Evolutionary conservation across 1,140 invertebrate genomes (phyloP).

Genomic region (Drosophila fuyamai): DNA sequence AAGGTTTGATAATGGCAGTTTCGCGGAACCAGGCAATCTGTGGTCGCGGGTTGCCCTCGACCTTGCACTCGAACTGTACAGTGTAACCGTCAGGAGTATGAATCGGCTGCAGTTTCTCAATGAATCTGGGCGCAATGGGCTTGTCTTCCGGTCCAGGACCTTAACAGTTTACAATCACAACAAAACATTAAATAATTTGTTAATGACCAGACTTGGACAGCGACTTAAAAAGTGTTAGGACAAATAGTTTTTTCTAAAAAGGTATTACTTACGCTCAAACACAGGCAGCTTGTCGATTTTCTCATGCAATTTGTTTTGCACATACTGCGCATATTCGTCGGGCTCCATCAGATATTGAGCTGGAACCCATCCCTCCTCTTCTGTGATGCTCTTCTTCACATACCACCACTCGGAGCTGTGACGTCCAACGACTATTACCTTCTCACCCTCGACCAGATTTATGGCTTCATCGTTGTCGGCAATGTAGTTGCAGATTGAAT

Average conservation of each 20-base stretch:
- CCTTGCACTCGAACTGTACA: constrained; percentile 95
- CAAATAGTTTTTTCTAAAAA: background rate
- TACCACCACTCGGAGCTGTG: constrained; percentile 96
- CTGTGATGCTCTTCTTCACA: constrained; percentile 94
- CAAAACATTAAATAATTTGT: constrained; percentile 46
- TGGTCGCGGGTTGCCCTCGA: constrained; percentile 94
- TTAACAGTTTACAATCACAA: constrained; percentile 84
- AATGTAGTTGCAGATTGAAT: constrained; percentile 93
- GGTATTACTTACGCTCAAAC: constrained; percentile 92
- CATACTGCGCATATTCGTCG: constrained; percentile 91
- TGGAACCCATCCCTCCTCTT: constrained; percentile 97
- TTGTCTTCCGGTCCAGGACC: constrained; percentile 92
- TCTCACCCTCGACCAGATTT: constrained; percentile 95
- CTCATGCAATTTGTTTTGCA: constrained; percentile 94
- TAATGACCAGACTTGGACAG: constrained; percentile 59
- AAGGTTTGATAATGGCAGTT: constrained; percentile 95
- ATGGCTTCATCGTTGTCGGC: constrained; percentile 95
- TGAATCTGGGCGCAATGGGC: constrained; percentile 92
- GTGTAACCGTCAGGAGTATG: constrained; percentile 94
- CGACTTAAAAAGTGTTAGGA: constrained; percentile 17
- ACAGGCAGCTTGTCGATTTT: constrained; percentile 96
- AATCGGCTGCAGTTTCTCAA: constrained; percentile 93
- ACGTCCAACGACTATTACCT: constrained; percentile 92
- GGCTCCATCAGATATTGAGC: constrained; percentile 94
- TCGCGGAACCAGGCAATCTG: constrained; percentile 98